These are phyloP conservation scores for Drosophila orosa DNA, from an alignment of 1,140 invertebrate species.

Conservation along the genomic window DNA sequence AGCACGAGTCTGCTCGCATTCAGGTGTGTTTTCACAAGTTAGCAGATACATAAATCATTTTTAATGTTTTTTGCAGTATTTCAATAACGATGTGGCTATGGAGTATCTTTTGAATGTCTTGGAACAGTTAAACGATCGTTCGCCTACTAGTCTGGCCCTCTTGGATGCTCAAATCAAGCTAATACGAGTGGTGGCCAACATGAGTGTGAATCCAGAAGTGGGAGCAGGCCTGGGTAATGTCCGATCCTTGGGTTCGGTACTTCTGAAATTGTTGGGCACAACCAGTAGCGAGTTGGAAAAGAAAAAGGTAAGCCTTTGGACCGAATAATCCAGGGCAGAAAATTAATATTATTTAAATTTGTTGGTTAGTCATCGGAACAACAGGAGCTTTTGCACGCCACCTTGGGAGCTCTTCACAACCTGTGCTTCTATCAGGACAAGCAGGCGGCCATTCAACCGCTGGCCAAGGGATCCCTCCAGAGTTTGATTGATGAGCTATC, in stretches of 20 bases:
- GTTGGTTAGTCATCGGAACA: conserved; percentile 52
- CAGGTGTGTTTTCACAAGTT: conserved; percentile 83
- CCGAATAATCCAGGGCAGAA: not conserved
- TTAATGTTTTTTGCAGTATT: conserved; percentile 59
- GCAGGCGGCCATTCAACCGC: conserved; percentile 17
- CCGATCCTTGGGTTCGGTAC: conserved; percentile 73
- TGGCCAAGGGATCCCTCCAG: conserved; percentile 66
- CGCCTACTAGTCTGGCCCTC: conserved; percentile 61
- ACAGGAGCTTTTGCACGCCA: conserved; percentile 79
- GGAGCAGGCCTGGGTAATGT: conserved; percentile 85
- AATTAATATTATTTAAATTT: not conserved
- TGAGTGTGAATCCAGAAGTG: conserved; percentile 89
- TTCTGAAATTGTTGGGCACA: conserved; percentile 61
- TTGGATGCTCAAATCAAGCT: conserved; percentile 85
- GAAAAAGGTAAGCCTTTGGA: conserved; percentile 23
- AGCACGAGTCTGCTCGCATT: conserved; percentile 87
- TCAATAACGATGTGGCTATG: conserved; percentile 84
- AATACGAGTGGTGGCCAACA: conserved; percentile 90
- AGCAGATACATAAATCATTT: not conserved
- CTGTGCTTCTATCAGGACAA: conserved; percentile 83
- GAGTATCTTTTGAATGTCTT: conserved; percentile 79
- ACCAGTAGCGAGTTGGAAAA: conserved; percentile 17
- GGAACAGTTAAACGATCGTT: conserved; percentile 61
- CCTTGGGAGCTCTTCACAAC: conserved; percentile 81
- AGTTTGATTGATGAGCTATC: conserved; percentile 68